phyloP scores from a whole-genome alignment of 2,888 invertebrate genomes.

The Caenorhabditis macrosperma region DNA sequence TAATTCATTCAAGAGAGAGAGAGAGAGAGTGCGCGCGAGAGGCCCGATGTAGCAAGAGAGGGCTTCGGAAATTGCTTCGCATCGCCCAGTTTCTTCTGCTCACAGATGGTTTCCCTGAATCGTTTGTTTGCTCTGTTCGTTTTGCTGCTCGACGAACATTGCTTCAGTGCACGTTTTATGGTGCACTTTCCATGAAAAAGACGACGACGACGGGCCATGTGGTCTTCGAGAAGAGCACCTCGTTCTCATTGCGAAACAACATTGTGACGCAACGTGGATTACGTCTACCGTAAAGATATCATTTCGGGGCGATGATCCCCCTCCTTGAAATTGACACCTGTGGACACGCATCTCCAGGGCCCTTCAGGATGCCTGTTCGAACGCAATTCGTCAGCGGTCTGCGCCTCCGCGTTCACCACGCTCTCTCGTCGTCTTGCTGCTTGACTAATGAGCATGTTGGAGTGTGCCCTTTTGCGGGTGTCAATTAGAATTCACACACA shows the following conservation, averaged over 20 bases:
- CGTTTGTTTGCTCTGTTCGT: not conserved
- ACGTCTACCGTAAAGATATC: slow-evolving; percentile 21
- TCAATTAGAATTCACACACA: slow-evolving; percentile 50
- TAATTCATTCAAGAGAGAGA: slow-evolving; percentile 38
- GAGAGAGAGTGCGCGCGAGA: too few species aligned
- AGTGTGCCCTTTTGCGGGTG: slow-evolving; percentile 52
- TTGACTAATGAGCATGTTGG: slow-evolving; percentile 52
- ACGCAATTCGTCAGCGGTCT: slow-evolving; percentile 32
- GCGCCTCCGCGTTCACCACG: not conserved
- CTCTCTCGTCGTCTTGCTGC: slow-evolving; percentile 12
- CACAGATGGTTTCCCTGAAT: slow-evolving; percentile 38
- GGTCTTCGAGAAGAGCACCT: not conserved
- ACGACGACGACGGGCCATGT: too few species aligned
- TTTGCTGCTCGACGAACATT: not conserved
- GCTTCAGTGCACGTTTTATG: not conserved
- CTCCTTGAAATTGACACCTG: slow-evolving; percentile 53
- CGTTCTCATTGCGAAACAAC: slow-evolving; percentile 17
- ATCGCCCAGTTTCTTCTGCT: slow-evolving; percentile 31
- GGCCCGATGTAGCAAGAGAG: slow-evolving; percentile 43
- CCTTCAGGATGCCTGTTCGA: slow-evolving; percentile 7
- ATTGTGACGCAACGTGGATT: slow-evolving; percentile 31
- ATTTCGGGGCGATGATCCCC: slow-evolving; percentile 39
- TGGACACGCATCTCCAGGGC: slow-evolving; percentile 26
- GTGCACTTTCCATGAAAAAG: slow-evolving; percentile 10
- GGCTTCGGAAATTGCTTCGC: slow-evolving; percentile 37